Evolutionary conservation across 2,888 invertebrate genomes (phyloP).

Genomic region (Acrobasis consociella): DNA sequence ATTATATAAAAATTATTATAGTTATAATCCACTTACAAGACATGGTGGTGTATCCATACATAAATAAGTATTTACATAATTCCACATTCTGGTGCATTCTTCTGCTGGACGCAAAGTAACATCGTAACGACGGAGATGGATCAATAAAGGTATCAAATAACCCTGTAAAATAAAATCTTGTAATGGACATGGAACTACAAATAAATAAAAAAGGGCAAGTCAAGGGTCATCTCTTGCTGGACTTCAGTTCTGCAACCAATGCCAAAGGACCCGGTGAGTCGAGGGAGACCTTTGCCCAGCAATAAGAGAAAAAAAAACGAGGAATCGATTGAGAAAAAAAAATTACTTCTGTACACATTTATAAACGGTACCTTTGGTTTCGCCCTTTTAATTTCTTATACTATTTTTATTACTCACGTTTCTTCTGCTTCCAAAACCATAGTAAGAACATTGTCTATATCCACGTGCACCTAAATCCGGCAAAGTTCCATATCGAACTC

Average conservation of each 20-base stretch:
- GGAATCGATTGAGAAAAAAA: too few species aligned
- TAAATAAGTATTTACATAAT: conserved; percentile 54
- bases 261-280: too few species aligned
- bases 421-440: conserved; percentile 69
- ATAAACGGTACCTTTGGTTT: too few species aligned
- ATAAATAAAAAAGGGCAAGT: not conserved
- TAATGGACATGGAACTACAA: not conserved
- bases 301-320: too few species aligned
- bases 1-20: too few species aligned
- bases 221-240: too few species aligned
- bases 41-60: conserved; percentile 61
- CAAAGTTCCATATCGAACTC: conserved; percentile 58
- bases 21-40: conserved; percentile 44
- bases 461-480: conserved; percentile 29
- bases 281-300: too few species aligned
- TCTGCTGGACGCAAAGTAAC: conserved; percentile 48
- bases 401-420: conserved; percentile 58
- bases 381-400: too few species aligned
- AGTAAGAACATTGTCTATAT: conserved; percentile 50
- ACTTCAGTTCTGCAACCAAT: too few species aligned
- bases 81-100: conserved; percentile 56
- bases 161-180: conserved; percentile 51
- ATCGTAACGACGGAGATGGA: conserved; percentile 51
- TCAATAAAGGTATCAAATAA: conserved; percentile 62
- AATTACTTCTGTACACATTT: too few species aligned